Evolutionary conservation across 2,797 vertebrate species (phyloP).

Genomic region (Allobates femoralis): DNA sequence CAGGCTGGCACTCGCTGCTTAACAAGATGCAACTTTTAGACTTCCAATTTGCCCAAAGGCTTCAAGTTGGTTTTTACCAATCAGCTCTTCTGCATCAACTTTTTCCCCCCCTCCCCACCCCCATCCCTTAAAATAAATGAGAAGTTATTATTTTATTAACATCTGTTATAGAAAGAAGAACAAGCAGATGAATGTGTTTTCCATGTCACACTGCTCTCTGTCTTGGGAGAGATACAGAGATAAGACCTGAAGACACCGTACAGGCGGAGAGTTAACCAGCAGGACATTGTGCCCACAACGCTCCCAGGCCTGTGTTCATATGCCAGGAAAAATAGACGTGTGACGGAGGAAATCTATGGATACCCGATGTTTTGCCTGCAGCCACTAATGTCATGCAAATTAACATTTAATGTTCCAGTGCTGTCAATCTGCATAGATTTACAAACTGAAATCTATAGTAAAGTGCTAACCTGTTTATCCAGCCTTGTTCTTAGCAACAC

Average conservation of each 20-base stretch:
- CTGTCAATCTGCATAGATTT: conserved; percentile 52
- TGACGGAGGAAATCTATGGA: conserved; percentile 10
- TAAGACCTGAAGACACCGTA: conserved; percentile 22
- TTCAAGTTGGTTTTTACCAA: conserved; percentile 76
- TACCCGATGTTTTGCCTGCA: conserved; percentile 17
- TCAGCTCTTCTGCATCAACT: conserved; percentile 58
- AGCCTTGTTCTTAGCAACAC: conserved; percentile 43
- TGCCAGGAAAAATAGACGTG: conserved; percentile 10
- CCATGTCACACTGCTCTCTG: background rate
- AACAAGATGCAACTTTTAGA: conserved; percentile 82
- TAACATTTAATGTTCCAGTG: conserved; percentile 37
- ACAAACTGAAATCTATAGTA: conserved; percentile 47
- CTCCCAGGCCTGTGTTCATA: background rate
- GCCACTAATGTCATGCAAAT: conserved; percentile 49
- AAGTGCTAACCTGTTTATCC: conserved; percentile 50
- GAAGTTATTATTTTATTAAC: conserved; percentile 45
- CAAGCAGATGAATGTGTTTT: conserved; percentile 8
- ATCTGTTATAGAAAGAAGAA: conserved; percentile 21
- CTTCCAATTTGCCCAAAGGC: conserved; percentile 75
- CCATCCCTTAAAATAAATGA: conserved; percentile 6
- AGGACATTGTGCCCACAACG: background rate
- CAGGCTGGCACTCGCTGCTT: conserved; percentile 80
- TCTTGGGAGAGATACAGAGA: conserved; percentile 14
- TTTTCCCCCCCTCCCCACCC: background rate
- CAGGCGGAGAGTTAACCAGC: conserved; percentile 10